Evolutionary conservation across 1,140 invertebrate genomes (phyloP).

Genomic region (Sipha flava): DNA sequence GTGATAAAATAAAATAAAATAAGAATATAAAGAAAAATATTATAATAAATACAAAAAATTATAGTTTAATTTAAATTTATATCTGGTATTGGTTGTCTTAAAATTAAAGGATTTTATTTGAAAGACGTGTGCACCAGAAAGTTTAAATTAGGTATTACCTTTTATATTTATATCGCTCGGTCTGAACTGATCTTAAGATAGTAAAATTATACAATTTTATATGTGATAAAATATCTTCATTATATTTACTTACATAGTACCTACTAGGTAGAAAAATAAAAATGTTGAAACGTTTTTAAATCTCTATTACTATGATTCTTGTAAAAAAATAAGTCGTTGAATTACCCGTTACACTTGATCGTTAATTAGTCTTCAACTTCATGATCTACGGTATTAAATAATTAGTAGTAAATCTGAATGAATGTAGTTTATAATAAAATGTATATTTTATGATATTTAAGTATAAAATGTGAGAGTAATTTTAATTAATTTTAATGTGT

Average conservation of each 20-base stretch:
- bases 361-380: neutral
- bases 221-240: neutral
- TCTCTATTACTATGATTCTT: neutral
- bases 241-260: neutral
- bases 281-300: neutral
- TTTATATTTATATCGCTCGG: too few species aligned
- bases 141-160: too few species aligned
- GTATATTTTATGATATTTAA: neutral
- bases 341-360: neutral
- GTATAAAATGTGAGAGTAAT: neutral
- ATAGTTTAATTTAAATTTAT: too few species aligned
- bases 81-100: too few species aligned
- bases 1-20: neutral
- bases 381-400: neutral
- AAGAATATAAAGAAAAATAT: neutral
- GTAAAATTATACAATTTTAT: neutral
- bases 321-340: neutral
- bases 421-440: neutral
- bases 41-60: too few species aligned
- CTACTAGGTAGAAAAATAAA: neutral
- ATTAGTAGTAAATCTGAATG: neutral
- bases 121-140: too few species aligned
- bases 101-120: too few species aligned
- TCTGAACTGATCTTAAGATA: neutral
- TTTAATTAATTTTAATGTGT: neutral